phyloP scores from a whole-genome alignment of 2,888 invertebrate genomes.

The Andricus curvator region DNA sequence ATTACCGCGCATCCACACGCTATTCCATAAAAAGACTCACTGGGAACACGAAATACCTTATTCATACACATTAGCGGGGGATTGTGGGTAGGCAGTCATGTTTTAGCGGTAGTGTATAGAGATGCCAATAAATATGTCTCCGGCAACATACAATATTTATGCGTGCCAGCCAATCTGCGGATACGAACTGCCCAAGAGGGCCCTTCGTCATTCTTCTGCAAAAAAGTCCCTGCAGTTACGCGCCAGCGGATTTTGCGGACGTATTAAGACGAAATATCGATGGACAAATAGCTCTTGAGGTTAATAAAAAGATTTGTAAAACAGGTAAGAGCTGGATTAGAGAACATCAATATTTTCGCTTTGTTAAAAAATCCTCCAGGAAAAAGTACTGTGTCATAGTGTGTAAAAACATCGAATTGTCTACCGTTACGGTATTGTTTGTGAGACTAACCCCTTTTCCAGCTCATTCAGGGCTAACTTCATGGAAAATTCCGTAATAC shows the following conservation, averaged over 20 bases:
- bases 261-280: slow-evolving; percentile 49
- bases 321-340: slow-evolving; percentile 10
- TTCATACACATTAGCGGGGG: slow-evolving; percentile 35
- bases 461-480: no score
- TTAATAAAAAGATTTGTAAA: background rate
- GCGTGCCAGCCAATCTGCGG: slow-evolving; percentile 50
- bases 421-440: no score
- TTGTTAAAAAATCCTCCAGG: background rate
- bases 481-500: no score
- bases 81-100: slow-evolving; percentile 49
- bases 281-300: slow-evolving; percentile 28
- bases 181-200: slow-evolving; percentile 46
- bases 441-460: no score
- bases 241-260: slow-evolving; percentile 35
- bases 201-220: slow-evolving; percentile 45
- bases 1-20: slow-evolving; percentile 11
- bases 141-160: slow-evolving; percentile 57
- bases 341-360: background rate
- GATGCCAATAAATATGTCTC: slow-evolving; percentile 57
- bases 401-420: background rate
- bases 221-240: slow-evolving; percentile 49
- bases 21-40: slow-evolving; percentile 38
- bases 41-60: slow-evolving; percentile 49
- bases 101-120: slow-evolving; percentile 52
- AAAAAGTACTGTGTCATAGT: background rate